phyloP scores from a whole-genome alignment of 1,140 invertebrate genomes.

The Bemisia tabaci region DNA sequence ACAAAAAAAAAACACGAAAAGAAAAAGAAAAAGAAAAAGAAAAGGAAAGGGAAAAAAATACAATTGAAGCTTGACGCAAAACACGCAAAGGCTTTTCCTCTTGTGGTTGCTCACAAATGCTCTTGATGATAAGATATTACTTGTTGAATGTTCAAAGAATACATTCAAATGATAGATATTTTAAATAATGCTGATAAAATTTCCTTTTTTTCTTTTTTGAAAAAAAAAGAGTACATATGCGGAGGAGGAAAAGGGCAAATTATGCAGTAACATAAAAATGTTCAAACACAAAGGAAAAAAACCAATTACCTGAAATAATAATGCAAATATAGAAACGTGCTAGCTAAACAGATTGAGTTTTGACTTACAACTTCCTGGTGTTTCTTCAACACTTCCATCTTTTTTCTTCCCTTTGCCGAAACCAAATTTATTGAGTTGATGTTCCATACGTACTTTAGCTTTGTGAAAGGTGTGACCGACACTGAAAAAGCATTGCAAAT shows the following conservation, averaged over 20 bases:
- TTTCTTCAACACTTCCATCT: conserved; percentile 73
- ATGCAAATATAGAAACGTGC: no score
- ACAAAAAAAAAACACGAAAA: no score
- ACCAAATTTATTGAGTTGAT: conserved; percentile 66
- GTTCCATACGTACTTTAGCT: conserved; percentile 70
- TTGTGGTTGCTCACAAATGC: no score
- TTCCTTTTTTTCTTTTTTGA: not conserved
- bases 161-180: no score
- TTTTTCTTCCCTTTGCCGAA: conserved; percentile 57
- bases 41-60: no score
- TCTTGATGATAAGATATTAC: no score
- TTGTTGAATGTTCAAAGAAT: no score
- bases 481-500: conserved; percentile 29
- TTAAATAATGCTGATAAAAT: not conserved
- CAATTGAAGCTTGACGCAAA: no score
- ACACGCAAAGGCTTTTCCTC: no score
- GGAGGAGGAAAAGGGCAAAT: not conserved
- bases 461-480: conserved; percentile 43
- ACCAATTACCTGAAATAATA: no score
- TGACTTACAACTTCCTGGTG: conserved; percentile 57
- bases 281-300: not conserved
- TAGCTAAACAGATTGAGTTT: no score
- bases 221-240: not conserved
- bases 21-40: no score
- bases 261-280: not conserved